Evolutionary conservation across 2,888 invertebrate species (phyloP).

Genomic region (Amphimallon solstitiale): DNA sequence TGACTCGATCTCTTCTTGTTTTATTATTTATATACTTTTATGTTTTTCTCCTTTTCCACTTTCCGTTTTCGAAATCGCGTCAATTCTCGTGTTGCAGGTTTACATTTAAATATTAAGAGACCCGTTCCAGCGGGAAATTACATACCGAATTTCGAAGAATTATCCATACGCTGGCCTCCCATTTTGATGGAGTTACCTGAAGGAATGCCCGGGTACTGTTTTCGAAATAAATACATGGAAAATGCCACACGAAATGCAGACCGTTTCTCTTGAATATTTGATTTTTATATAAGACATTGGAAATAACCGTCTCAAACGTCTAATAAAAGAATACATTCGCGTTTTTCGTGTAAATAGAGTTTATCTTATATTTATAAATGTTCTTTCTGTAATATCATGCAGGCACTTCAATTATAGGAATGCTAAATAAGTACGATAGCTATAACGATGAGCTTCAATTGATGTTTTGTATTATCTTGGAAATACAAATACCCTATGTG

Average conservation of each 20-base stretch:
- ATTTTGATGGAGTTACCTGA: background rate
- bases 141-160: slow-evolving; percentile 43
- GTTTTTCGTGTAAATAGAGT: slow-evolving; percentile 1
- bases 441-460: too few relatives aligned
- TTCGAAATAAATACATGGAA: slow-evolving; percentile 10
- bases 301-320: slow-evolving; percentile 24
- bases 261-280: slow-evolving; percentile 22
- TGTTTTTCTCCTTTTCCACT: slow-evolving; percentile 43
- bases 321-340: slow-evolving; percentile 5
- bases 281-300: slow-evolving; percentile 30
- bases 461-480: too few relatives aligned
- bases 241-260: background rate
- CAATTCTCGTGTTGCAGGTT: slow-evolving; percentile 48
- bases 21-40: slow-evolving; percentile 51
- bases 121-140: slow-evolving; percentile 52
- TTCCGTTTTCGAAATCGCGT: slow-evolving; percentile 45
- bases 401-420: too few relatives aligned
- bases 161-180: slow-evolving; percentile 30
- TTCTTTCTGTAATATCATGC: too few relatives aligned
- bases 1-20: slow-evolving; percentile 46
- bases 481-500: too few relatives aligned
- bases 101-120: slow-evolving; percentile 52
- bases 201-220: slow-evolving; percentile 5
- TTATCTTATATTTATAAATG: slow-evolving; percentile 7
- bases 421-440: too few relatives aligned